These are phyloP conservation scores for Caenorhabditis latens DNA, from an alignment of 1,140 invertebrate genomes.

Conservation along the genomic window DNA sequence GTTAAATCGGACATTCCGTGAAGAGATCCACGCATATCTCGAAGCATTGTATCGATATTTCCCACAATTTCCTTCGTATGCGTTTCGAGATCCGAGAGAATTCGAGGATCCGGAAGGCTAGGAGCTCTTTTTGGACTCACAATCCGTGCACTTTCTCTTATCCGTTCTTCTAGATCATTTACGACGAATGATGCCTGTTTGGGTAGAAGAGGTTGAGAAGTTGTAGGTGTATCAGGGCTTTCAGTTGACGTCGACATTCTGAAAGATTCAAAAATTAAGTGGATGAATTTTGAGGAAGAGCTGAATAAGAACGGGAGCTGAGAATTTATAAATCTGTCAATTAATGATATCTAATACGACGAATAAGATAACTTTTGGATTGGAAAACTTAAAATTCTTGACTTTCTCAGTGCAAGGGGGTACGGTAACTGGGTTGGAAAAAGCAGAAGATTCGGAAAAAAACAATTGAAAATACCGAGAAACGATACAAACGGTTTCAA, in stretches of 20 bases:
- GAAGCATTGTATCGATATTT: conserved; percentile 57
- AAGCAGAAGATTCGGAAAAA: no score
- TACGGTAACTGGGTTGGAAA: no score
- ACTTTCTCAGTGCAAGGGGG: no score
- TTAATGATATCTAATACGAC: no score
- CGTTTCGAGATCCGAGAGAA: conserved; percentile 56
- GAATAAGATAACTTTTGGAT: no score
- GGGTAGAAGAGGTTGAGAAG: conserved; percentile 10
- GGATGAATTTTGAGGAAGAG: background rate
- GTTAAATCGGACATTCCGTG: conserved; percentile 66
- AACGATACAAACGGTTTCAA: no score
- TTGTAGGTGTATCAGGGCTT: conserved; percentile 3
- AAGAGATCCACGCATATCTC: conserved; percentile 63
- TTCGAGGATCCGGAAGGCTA: conserved; percentile 35
- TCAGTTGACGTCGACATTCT: conserved; percentile 18
- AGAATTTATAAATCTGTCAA: no score
- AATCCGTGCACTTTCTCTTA: conserved; percentile 36
- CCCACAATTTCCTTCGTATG: conserved; percentile 60
- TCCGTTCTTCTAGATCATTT: conserved; percentile 41
- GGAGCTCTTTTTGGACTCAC: background rate
- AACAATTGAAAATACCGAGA: no score
- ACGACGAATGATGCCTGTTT: conserved; percentile 41
- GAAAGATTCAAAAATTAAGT: background rate
- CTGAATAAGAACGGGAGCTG: no score
- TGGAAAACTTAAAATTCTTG: no score